Percentiles rank a stretch among this genome's conserved stretches.
These are phyloP conservation scores for Macropodus opercularis DNA, from an alignment of 2,797 vertebrate species.

Conservation along the genomic window DNA sequence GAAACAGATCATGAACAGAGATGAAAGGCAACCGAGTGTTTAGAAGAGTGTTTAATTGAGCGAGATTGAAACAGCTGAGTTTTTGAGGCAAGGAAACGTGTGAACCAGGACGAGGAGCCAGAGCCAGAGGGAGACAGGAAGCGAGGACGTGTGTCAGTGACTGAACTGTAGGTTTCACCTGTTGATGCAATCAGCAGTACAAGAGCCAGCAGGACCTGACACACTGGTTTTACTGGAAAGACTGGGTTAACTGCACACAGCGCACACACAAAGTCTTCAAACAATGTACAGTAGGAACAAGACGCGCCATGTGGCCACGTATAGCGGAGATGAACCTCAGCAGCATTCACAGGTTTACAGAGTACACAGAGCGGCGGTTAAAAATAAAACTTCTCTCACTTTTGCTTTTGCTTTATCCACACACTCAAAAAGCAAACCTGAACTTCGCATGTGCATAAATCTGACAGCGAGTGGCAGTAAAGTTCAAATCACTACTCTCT, in stretches of 20 bases:
- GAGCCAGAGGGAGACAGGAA: slow-evolving; percentile 24
- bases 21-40: slow-evolving; percentile 56
- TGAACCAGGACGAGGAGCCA: slow-evolving; percentile 17
- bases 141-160: slow-evolving; percentile 55
- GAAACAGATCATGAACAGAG: slow-evolving; percentile 47
- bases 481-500: background rate
- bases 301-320: slow-evolving; percentile 35
- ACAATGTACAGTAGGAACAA: slow-evolving; percentile 31
- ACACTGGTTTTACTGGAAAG: slow-evolving; percentile 53
- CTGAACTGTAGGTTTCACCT: slow-evolving; percentile 52
- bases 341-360: slow-evolving; percentile 21
- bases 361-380: slow-evolving; percentile 1
- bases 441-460: background rate
- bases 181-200: slow-evolving; percentile 54
- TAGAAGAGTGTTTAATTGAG: slow-evolving; percentile 58
- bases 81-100: slow-evolving; percentile 17
- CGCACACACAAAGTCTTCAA: slow-evolving; percentile 22
- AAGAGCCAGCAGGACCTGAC: slow-evolving; percentile 53
- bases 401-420: background rate
- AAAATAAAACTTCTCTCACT: slow-evolving; percentile 10
- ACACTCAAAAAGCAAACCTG: background rate
- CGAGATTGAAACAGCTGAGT: slow-evolving; percentile 42
- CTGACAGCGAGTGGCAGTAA: background rate
- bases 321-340: slow-evolving; percentile 24
- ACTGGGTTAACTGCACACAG: slow-evolving; percentile 40